A percentile compares a stretch with the other conserved stretches of the same genome.
These are phyloP conservation scores for Carposina sasakii DNA, from an alignment of 1,140 invertebrate species.

Conservation along the genomic window DNA sequence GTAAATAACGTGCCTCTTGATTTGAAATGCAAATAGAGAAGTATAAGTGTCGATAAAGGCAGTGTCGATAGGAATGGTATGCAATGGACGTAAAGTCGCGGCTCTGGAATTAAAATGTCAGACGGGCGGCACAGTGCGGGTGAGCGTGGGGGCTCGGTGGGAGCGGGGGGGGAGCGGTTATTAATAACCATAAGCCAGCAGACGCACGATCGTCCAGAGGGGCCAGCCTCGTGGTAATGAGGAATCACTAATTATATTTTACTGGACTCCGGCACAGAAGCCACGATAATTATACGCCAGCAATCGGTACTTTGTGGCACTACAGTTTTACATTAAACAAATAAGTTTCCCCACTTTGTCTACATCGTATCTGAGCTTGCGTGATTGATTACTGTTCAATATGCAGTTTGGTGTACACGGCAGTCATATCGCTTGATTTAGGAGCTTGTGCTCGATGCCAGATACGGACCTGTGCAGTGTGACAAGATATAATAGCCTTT, in stretches of 20 bases:
- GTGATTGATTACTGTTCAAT: too few relatives aligned
- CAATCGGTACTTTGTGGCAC: too few relatives aligned
- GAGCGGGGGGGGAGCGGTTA: slow-evolving; percentile 51
- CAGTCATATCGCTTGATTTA: not conserved
- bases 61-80: slow-evolving; percentile 52
- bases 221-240: slow-evolving; percentile 65
- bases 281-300: slow-evolving; percentile 41
- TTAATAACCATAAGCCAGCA: slow-evolving; percentile 71
- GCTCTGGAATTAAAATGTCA: slow-evolving; percentile 71
- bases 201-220: slow-evolving; percentile 70
- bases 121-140: slow-evolving; percentile 55
- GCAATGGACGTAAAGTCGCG: slow-evolving; percentile 50
- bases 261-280: slow-evolving; percentile 63
- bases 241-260: slow-evolving; percentile 72
- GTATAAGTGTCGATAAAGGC: slow-evolving; percentile 45
- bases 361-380: too few relatives aligned
- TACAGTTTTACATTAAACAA: too few relatives aligned
- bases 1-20: too few relatives aligned
- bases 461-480: slow-evolving; percentile 24
- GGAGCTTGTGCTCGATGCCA: slow-evolving; percentile 13
- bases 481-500: slow-evolving; percentile 38
- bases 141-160: slow-evolving; percentile 23
- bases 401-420: not conserved
- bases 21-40: slow-evolving; percentile 26
- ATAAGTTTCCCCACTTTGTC: too few relatives aligned